Percentiles rank a stretch among this genome's conserved stretches.
Evolutionary conservation across 2,888 invertebrate genomes (phyloP).

Genomic region (Itoplectis maculator): DNA sequence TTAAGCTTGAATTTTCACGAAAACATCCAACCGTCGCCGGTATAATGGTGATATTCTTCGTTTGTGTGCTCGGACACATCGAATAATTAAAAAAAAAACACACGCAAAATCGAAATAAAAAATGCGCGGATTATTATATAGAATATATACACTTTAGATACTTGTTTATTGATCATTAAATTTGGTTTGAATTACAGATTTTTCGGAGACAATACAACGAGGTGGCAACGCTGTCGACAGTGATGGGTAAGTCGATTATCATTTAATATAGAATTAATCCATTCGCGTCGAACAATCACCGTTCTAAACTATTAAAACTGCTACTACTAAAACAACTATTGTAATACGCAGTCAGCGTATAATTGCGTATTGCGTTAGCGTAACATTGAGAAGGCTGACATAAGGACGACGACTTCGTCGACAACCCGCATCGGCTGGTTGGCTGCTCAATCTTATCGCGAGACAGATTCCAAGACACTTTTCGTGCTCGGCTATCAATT

Average conservation of each 20-base stretch:
- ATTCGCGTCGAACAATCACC: no score
- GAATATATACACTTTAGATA: no score
- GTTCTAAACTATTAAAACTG: no score
- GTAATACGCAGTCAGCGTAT: no score
- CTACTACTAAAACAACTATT: no score
- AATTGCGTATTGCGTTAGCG: background rate
- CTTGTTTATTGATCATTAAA: slow-evolving; percentile 13
- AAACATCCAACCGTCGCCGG: no score
- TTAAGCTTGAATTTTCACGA: no score
- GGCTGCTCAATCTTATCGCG: slow-evolving; percentile 55
- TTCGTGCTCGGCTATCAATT: background rate
- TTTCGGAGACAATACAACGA: slow-evolving; percentile 35
- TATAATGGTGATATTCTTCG: no score
- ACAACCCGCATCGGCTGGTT: slow-evolving; percentile 51
- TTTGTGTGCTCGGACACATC: no score
- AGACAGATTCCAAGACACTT: slow-evolving; percentile 30
- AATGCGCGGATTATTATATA: no score
- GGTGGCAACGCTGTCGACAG: slow-evolving; percentile 3
- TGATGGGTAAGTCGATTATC: slow-evolving; percentile 52
- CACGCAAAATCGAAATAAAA: no score
- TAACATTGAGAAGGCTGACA: slow-evolving; percentile 1
- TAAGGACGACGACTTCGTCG: slow-evolving; percentile 8
- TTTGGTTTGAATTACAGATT: slow-evolving; percentile 50
- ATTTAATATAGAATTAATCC: background rate
- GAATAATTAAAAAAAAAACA: no score